Evolutionary conservation across 2,113 vertebrate genomes (phyloP).

Genomic region (Uropsilus gracilis): DNA sequence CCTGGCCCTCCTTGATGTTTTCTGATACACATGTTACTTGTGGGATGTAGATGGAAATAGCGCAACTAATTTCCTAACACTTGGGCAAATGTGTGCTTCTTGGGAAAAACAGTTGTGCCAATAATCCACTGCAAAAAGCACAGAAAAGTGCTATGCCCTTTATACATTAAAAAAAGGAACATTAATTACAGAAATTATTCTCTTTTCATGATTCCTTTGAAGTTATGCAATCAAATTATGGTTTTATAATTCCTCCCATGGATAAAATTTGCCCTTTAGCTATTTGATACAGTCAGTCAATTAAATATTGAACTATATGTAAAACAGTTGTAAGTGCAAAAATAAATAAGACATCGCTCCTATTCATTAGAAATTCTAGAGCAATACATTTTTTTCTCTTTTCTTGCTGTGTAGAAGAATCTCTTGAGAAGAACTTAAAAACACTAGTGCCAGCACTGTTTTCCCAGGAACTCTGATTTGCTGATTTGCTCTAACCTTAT

Average conservation of each 20-base stretch:
- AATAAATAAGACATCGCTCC: conserved; percentile 5
- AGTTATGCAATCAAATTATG: neutral
- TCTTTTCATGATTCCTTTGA: neutral
- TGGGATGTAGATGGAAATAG: neutral
- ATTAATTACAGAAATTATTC: conserved; percentile 22
- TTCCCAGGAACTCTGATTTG: neutral
- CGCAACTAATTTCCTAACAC: neutral
- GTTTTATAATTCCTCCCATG: neutral
- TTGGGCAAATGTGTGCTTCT: neutral
- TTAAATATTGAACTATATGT: conserved; percentile 5
- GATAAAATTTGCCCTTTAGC: neutral
- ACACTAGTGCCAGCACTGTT: neutral
- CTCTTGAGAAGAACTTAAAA: neutral
- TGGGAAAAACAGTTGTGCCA: neutral
- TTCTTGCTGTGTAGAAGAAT: neutral
- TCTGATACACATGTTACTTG: neutral
- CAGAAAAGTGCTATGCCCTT: neutral
- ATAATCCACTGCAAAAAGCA: neutral
- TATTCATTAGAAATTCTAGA: neutral
- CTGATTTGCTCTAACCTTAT: neutral
- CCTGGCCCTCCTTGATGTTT: neutral
- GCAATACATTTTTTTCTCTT: neutral
- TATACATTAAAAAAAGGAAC: neutral
- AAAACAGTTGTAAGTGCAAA: neutral
- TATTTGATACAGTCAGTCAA: conserved; percentile 9